These are phyloP conservation scores for Dermatemys mawii DNA, from an alignment of 2,113 vertebrate genomes.

Conservation along the genomic window DNA sequence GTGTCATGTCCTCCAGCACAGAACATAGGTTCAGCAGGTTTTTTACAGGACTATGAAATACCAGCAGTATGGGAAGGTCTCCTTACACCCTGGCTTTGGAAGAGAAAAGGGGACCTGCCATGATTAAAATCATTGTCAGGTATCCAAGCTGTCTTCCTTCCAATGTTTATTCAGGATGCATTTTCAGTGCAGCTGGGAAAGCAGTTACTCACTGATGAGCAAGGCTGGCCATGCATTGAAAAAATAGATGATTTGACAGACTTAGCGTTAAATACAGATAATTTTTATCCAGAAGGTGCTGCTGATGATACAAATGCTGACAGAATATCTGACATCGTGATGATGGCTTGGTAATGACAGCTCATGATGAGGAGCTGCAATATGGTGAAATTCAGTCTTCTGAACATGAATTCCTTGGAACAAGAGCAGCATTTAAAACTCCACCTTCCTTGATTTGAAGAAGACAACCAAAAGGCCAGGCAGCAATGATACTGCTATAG, in stretches of 20 bases:
- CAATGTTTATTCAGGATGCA: conserved; percentile 29
- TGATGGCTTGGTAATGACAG: not conserved
- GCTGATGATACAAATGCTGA: not conserved
- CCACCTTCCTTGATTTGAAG: not conserved
- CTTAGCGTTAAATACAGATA: conserved; percentile 1
- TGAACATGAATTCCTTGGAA: not conserved
- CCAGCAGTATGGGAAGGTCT: not conserved
- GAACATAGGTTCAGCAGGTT: conserved; percentile 6
- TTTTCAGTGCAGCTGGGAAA: conserved; percentile 31
- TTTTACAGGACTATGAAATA: not conserved
- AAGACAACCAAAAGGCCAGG: not conserved
- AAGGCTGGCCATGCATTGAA: not conserved
- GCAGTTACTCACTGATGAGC: conserved; percentile 38
- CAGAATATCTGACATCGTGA: not conserved
- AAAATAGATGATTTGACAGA: conserved; percentile 1
- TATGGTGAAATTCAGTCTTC: not conserved
- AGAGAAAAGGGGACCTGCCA: not conserved
- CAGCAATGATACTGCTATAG: not conserved
- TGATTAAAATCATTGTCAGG: conserved; percentile 36
- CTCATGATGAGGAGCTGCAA: not conserved
- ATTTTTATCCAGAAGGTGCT: not conserved
- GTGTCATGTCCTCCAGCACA: not conserved
- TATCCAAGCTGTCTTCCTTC: not conserved
- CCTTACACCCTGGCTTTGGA: not conserved
- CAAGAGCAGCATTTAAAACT: not conserved